Conservation (phyloP, 2,888 invertebrate species). For the Elgonia sp. region DNA sequence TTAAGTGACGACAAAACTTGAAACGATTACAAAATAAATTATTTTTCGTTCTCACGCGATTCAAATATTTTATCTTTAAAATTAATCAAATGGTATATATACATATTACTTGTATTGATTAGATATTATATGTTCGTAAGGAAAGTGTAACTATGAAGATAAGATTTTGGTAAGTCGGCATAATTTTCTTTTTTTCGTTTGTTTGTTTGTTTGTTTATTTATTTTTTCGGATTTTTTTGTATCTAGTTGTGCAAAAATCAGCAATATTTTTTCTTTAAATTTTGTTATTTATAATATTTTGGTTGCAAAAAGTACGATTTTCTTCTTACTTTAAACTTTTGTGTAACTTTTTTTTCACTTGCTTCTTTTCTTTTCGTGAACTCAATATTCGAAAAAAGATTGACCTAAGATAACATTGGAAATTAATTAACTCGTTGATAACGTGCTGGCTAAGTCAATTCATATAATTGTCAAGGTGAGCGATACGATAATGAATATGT, state of each 20-base stretch:
- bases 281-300: no score
- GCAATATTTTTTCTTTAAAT: no score
- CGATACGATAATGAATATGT: conserved; percentile 10
- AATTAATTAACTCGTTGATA: conserved; percentile 2
- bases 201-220: no score
- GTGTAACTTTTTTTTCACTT: no score
- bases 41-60: conserved; percentile 27
- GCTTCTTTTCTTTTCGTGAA: no score
- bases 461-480: conserved; percentile 2
- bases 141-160: no score
- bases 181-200: no score
- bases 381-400: neutral
- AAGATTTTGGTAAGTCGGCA: no score
- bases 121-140: neutral
- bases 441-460: neutral
- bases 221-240: no score
- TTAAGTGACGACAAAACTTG: conserved; percentile 8
- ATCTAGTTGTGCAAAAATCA: no score
- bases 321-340: neutral
- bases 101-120: neutral
- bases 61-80: conserved; percentile 22
- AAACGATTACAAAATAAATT: conserved; percentile 21
- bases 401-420: neutral
- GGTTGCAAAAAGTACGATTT: neutral
- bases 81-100: neutral